phyloP scores from a whole-genome alignment of 2,888 invertebrate species.

The Perizoma affinitatum region DNA sequence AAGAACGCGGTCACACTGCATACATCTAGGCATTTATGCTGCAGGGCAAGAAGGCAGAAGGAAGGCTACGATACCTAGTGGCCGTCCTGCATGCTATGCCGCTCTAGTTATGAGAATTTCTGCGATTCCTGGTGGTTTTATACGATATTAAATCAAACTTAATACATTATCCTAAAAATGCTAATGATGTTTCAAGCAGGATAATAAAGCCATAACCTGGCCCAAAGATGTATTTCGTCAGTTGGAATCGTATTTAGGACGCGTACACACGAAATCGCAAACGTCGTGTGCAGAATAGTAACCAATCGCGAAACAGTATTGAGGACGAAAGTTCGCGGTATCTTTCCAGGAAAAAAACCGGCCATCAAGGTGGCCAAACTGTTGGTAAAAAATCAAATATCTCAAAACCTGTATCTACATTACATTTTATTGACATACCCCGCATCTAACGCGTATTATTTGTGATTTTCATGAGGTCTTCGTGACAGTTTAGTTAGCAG shows the following conservation, averaged over 20 bases:
- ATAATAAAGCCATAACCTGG: slow-evolving; percentile 13
- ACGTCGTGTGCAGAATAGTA: slow-evolving; percentile 38
- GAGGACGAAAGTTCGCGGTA: slow-evolving; percentile 1
- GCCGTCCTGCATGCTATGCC: too few species aligned
- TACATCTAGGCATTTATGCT: too few species aligned
- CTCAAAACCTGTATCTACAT: slow-evolving; percentile 18
- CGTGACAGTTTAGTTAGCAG: slow-evolving; percentile 33
- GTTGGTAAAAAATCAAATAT: slow-evolving; percentile 10
- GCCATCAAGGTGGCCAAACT: neutral
- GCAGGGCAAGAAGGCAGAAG: too few species aligned
- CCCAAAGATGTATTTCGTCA: slow-evolving; percentile 48
- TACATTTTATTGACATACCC: slow-evolving; percentile 11
- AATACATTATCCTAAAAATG: too few species aligned
- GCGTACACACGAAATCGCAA: slow-evolving; percentile 51
- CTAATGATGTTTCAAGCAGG: slow-evolving; percentile 5
- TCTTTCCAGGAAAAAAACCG: neutral
- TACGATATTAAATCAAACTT: too few species aligned
- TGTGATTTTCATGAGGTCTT: slow-evolving; percentile 31
- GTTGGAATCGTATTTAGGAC: slow-evolving; percentile 53
- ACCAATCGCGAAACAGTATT: slow-evolving; percentile 28
- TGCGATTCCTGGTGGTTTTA: too few species aligned
- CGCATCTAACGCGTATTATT: slow-evolving; percentile 15
- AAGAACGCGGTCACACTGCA: too few species aligned
- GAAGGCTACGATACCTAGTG: too few species aligned
- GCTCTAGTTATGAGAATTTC: too few species aligned